Base-by-base conservation (phyloP, 2,113 vertebrate genomes). In the Pedionomus torquatus region DNA sequence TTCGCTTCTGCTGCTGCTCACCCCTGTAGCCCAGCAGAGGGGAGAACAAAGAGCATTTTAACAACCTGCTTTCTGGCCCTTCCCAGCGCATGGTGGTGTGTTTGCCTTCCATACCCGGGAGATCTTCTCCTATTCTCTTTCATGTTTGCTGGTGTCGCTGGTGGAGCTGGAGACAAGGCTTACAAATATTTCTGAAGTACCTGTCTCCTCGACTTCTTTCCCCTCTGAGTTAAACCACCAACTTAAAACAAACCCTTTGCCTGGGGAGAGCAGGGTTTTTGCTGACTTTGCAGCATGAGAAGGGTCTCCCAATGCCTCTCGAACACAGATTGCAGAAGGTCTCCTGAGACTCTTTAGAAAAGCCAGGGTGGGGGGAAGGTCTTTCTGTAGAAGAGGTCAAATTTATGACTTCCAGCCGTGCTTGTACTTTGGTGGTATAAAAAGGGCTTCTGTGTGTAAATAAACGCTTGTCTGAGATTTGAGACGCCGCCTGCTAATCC, bases 341-440 rank as follows among this genome's bases (percentile, higher is more conserved):
- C 43, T 86, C 20, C 2, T 0, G n/a, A 26, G 51, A 17, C 37
- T 8, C 12, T 17, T 48, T 26, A 17, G n/a, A 39, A n/a, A 68
- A n/a, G n/a, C n/a, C n/a, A 5, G 11, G 4, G 9, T 10, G 17
- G 4, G 5, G 10, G 10, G 6, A 18, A 7, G 1, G 2, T 8
- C 60, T 58, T 48, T 33, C n/a, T 35, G 24, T 39, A 19, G 39
- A 63, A 41, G 41, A 44, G 48, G 31, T 51, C 9, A 37, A 19
- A 21, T 49, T 25, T 43, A 23, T 44, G 72, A 4, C 41, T 57
- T 63, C 13, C 24, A 41, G 37, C 25, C 16, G 8, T 7, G 17
- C 31, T 57, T 44, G 54, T 46, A 4, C 54, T 35, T 49, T 2
- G 20, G 20, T 31, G 54, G 20, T 66, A 11, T 64, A 10, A 51